A percentile compares a stretch with the other conserved stretches of the same genome.
Evolutionary conservation across 2,888 invertebrate species (phyloP).

Genomic region (Linyphia triangularis): DNA sequence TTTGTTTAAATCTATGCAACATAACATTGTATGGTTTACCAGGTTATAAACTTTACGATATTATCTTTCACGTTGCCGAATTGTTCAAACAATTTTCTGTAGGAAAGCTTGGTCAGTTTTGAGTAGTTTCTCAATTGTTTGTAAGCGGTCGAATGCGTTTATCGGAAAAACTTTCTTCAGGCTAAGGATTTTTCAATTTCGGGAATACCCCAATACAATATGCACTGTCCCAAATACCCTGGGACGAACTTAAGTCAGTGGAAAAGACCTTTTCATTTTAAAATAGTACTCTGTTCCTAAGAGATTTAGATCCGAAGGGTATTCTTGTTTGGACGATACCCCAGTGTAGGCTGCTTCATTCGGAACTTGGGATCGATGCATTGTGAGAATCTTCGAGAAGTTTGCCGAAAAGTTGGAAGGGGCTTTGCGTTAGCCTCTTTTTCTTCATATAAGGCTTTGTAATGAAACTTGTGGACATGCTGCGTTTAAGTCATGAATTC

Average conservation of each 20-base stretch:
- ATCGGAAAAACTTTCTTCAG: background rate
- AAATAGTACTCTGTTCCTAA: background rate
- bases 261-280: background rate
- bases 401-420: background rate
- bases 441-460: too few relatives aligned
- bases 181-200: background rate
- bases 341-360: background rate
- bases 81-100: background rate
- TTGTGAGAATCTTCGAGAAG: background rate
- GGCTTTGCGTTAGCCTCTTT: background rate
- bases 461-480: too few relatives aligned
- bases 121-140: background rate
- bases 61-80: background rate
- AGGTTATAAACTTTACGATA: too few relatives aligned
- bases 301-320: background rate
- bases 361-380: background rate
- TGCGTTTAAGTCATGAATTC: too few relatives aligned
- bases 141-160: background rate
- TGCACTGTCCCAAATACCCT: background rate
- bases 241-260: background rate
- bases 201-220: background rate
- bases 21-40: background rate
- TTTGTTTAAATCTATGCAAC: background rate
- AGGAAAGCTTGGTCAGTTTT: background rate
- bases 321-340: background rate